phyloP scores from a whole-genome alignment of 2,113 vertebrate species.

The Oenanthe oenanthe region DNA sequence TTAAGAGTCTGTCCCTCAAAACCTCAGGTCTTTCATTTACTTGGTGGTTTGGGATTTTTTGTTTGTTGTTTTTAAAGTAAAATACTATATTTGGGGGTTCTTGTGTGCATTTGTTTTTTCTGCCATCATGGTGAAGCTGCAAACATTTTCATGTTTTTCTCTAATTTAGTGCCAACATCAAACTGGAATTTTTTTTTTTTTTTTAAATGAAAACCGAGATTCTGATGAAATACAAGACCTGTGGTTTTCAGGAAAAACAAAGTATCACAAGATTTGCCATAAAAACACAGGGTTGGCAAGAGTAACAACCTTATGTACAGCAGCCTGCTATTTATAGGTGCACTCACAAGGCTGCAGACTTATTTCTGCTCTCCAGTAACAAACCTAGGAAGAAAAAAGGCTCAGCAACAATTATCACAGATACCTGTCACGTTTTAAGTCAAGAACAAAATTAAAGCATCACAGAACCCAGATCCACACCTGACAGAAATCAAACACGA shows the following conservation, averaged over 20 bases:
- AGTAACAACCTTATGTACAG: neutral
- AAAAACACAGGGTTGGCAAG: conserved; percentile 35
- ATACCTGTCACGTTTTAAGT: neutral
- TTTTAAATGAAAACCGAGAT: neutral
- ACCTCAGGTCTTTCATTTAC: conserved; percentile 61
- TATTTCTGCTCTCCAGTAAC: conserved; percentile 48
- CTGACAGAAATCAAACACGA: neutral
- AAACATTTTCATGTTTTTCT: conserved; percentile 53
- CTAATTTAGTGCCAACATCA: conserved; percentile 49
- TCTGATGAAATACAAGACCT: conserved; percentile 59
- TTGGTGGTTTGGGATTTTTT: conserved; percentile 39
- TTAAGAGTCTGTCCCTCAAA: conserved; percentile 50
- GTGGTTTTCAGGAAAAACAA: conserved; percentile 60
- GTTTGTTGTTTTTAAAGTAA: conserved; percentile 58
- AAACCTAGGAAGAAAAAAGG: neutral
- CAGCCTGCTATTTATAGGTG: conserved; percentile 36
- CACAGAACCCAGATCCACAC: neutral
- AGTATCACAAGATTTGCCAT: conserved; percentile 50
- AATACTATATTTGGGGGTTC: conserved; percentile 42
- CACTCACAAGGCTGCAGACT: neutral
- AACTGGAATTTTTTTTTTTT: conserved; percentile 6
- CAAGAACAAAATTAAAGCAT: neutral
- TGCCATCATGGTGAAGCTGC: conserved; percentile 31
- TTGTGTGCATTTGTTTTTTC: conserved; percentile 17
- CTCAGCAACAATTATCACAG: neutral